Percentiles rank a stretch among this genome's conserved stretches.
Evolutionary conservation across 2,797 vertebrate species (phyloP).

Genomic region (Staurois parvus): DNA sequence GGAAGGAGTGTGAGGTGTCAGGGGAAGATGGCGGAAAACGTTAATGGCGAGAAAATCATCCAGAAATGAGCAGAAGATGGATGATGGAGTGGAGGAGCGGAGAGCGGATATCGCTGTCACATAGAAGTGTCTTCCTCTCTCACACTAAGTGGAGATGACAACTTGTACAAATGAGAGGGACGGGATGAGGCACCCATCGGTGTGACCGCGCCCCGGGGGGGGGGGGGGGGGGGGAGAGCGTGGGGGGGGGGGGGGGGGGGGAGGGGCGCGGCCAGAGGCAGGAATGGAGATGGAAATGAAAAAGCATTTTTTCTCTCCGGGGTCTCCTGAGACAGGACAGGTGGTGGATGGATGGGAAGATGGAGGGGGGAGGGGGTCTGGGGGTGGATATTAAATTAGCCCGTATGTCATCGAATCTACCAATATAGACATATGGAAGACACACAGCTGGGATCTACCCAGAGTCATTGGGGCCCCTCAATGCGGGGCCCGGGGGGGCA

Average conservation of each 20-base stretch:
- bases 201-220: constrained; percentile 7
- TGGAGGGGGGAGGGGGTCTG: constrained; percentile 38
- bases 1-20: constrained; percentile 19
- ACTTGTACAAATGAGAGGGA: constrained; percentile 23
- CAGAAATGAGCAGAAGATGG: constrained; percentile 3
- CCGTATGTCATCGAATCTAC: constrained; percentile 67
- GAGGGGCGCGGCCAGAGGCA: neutral
- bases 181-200: constrained; percentile 15
- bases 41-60: constrained; percentile 43
- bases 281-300: constrained; percentile 59
- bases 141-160: neutral
- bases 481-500: constrained; percentile 57
- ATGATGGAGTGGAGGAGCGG: constrained; percentile 13
- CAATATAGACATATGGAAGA: constrained; percentile 67
- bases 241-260: neutral
- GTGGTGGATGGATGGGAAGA: constrained; percentile 67
- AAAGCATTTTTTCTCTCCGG: constrained; percentile 52
- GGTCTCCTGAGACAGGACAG: constrained; percentile 66
- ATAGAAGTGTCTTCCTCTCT: neutral
- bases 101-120: constrained; percentile 37
- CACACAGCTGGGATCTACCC: constrained; percentile 64
- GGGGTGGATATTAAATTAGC: constrained; percentile 63
- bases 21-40: constrained; percentile 2
- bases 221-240: neutral
- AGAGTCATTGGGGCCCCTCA: too few species aligned